Base-by-base conservation (phyloP, 2,888 invertebrate species). In the Heteromurus nitidus region DNA sequence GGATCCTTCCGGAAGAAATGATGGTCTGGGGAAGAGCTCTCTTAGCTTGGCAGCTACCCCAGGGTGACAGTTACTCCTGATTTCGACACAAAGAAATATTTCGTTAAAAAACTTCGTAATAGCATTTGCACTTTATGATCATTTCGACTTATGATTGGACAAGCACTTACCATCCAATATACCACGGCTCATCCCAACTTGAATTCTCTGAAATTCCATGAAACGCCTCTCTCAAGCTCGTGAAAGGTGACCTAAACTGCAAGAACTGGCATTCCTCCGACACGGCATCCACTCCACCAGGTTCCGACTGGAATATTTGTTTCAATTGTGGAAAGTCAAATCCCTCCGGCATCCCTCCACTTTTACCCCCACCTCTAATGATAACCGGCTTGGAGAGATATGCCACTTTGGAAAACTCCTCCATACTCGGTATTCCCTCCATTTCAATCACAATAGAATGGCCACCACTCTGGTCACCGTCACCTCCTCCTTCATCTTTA, bases 1-100 rank as follows among this genome's bases (percentile, higher is more conserved):
- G n/a, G 95, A 94, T 90, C 96, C 95, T 79, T 93, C 92, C 1
- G 97, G 97, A 85, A 97, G 90, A 90, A 97, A 97, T 87, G 94
- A 93, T 30, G 97, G 97, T 75, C 94, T 91, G 44, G 92, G 91
- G 89, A 96, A 97, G 88, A 94, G 93, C 88, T 93, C 91, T 76
- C 95, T 91, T 88, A 97, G 92, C 88, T 92, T 92, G 16, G 92
- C 90, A 84, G 95, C 90, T 44, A 96, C 92, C 65, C 92, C 92
- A n/a, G 94, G 93, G 90, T 97, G 94, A 88, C 96, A 97, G 89
- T 96, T 96, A 77, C 95, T 95, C 94, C 94, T 93, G n/a, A n/a
- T n/a, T n/a, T n/a, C n/a, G n/a, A n/a, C n/a, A 88, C 42, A 89
- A 90, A 82, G 31, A 80, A 75, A 64, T 82, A 81, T 44, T 64